Evolutionary conservation across 2,797 vertebrate species (phyloP), one percentile per base, ranked within the genome.

Genomic region (Sitta carolinensis): DNA sequence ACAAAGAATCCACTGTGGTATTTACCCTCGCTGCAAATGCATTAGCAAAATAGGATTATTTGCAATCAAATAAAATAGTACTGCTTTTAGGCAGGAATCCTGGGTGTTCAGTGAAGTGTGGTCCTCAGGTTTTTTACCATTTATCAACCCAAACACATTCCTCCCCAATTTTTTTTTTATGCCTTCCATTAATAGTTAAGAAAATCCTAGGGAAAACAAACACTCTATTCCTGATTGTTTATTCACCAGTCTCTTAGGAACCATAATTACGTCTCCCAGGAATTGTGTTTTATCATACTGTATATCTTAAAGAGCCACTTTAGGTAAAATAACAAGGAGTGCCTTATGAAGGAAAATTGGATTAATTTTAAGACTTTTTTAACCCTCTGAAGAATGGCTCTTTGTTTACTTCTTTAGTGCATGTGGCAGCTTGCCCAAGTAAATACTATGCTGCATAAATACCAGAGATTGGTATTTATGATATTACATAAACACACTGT

Each of bases 391-490:
- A 98, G 97, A 98, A 98, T 97, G 96, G 97, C 55, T 96, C 97
- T 98, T 98, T 98, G 98, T 98, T 98, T 98, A 97, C 97, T 94
- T 93, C 96, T 97, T 87, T 87, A 95, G 95, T 95, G 77, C 97
- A 96, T 96, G 97, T 98, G 98, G 98, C 98, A 96, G 94, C 98
- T 95, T 97, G 98, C 98, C 98, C 97, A 97, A 89, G 87, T 96
- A 97, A 98, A 98, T 97, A 97, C 96, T 97, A 95, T 89, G 95
- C 97, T 97, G 95, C 97, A 97, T 97, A 98, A 97, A 98, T 97
- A 97, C 96, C 97, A 97, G 95, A 97, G 97, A 97, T 96, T 96
- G 96, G 96, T 97, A 98, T 98, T 97, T 96, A 97, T 95, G 96
- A 97, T 97, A 97, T 97, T 98, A 97, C 97, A 97, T 97, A 97